Percentiles rank a stretch among this genome's conserved stretches.
Evolutionary conservation across 2,888 invertebrate species (phyloP).

Genomic region (Xanthia icteritia): DNA sequence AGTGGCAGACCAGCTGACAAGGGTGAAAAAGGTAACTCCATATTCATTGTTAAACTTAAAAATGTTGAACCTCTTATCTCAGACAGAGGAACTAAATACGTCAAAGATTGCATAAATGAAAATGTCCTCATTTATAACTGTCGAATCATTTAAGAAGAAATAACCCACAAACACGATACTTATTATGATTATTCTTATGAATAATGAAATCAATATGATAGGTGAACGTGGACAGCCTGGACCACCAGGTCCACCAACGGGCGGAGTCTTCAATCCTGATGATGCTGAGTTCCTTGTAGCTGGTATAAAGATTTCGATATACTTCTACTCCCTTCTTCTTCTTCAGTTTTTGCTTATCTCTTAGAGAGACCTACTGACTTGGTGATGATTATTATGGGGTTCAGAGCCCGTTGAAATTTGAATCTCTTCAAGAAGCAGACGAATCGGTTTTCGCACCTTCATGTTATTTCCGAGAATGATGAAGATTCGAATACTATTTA

Average conservation of each 20-base stretch:
- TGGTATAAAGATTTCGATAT: conserved; percentile 69
- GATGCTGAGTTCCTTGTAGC: conserved; percentile 78
- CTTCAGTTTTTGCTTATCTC: neutral
- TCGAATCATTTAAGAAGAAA: too few relatives aligned
- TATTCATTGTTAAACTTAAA: neutral
- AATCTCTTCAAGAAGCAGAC: neutral
- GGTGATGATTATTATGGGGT: neutral
- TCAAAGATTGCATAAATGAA: neutral
- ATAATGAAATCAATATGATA: conserved; percentile 53
- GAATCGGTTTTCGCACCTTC: neutral
- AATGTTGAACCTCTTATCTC: neutral
- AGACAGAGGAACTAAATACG: neutral
- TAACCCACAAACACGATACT: neutral
- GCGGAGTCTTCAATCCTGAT: conserved; percentile 75
- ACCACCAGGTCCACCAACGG: conserved; percentile 83
- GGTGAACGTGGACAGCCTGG: conserved; percentile 88
- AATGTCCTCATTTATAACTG: neutral
- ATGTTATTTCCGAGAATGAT: neutral
- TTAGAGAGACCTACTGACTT: neutral
- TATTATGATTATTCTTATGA: neutral
- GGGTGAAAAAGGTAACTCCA: conserved; percentile 91
- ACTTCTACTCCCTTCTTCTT: neutral
- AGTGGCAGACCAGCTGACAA: conserved; percentile 92
- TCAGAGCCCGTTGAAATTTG: neutral
- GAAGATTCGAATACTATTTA: neutral